Evolutionary conservation across 30 jellyfish, hydroid and myxozoan species (phyloP), one percentile per base, ranked within the genome.

Genomic region (Mastigias papua): DNA sequence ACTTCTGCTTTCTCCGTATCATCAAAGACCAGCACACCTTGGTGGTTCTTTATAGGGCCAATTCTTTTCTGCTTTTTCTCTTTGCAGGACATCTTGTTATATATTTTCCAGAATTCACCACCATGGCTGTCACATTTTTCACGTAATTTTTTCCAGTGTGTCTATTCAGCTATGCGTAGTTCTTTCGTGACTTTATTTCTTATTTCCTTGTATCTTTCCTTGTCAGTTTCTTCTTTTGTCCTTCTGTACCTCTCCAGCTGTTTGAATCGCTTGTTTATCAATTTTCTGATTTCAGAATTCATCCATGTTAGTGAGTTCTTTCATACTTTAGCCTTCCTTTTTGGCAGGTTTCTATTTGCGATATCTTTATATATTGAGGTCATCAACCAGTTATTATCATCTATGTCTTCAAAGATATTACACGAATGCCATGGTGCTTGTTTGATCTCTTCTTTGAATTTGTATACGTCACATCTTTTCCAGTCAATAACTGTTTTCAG

Each of bases 161-260:
- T 69, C 71, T 73, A 49, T 64, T 79, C 90, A 79, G 90, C 90
- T 60, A 29, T 79, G 63, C 90, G 37, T 79, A 79, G 66, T 79
- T 79, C 90, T 51, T 65, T 79, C 35, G 34, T 79, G 67, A 79
- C 90, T 37, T 63, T 60, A 64, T 79, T 79, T 65, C 70, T 79
- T 51, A 76, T 25, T 49, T 60, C 30, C 65, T 42, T 60, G 71
- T 76, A 76, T 42, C 71, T 60, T 27, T 46, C 63, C 88, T 61
- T 51, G 80, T 79, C 90, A 60, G 63, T 79, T 79, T 33, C 57
- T 42, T 79, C 88, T 79, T 63, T 79, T 34, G 90, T 79, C 81
- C 66, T 61, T 31, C 90, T 79, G 77, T 79, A 62, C 68, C 51
- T 64, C 66, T 79, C 69, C 51, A 79, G 80, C 77, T 31, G 76